Percentiles rank a stretch among this genome's conserved stretches.
Conservation (phyloP, 1,140 invertebrate species). For the Temnothorax nylanderi region DNA sequence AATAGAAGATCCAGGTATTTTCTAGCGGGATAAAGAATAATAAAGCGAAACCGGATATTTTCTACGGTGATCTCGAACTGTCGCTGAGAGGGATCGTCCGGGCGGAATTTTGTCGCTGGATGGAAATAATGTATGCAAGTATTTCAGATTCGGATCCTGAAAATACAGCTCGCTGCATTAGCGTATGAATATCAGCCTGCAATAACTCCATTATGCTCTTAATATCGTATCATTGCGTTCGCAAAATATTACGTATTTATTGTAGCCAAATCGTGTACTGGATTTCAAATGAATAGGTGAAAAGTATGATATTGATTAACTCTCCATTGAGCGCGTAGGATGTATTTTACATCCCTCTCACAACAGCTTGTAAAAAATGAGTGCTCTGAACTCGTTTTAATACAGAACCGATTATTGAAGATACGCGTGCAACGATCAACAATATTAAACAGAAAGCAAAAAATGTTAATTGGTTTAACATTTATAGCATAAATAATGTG, state of each 20-base stretch:
- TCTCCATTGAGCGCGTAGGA: no score
- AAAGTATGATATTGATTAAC: background rate
- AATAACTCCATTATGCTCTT: background rate
- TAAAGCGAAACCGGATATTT: constrained; percentile 55
- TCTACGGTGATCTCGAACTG: constrained; percentile 45
- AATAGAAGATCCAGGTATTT: constrained; percentile 42
- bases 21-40: constrained; percentile 48
- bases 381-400: no score
- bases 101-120: constrained; percentile 31
- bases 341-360: no score
- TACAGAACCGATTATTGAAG: no score
- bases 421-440: no score
- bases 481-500: no score
- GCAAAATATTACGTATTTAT: background rate
- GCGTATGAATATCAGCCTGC: background rate
- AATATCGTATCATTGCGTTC: background rate
- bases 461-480: no score
- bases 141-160: constrained; percentile 3
- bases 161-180: constrained; percentile 28
- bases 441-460: no score
- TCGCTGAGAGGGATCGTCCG: constrained; percentile 12
- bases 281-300: background rate
- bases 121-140: constrained; percentile 28
- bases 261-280: background rate
- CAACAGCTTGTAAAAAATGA: no score